Evolutionary conservation across 2,888 invertebrate species (phyloP).

Genomic region (Drosophila leonis): DNA sequence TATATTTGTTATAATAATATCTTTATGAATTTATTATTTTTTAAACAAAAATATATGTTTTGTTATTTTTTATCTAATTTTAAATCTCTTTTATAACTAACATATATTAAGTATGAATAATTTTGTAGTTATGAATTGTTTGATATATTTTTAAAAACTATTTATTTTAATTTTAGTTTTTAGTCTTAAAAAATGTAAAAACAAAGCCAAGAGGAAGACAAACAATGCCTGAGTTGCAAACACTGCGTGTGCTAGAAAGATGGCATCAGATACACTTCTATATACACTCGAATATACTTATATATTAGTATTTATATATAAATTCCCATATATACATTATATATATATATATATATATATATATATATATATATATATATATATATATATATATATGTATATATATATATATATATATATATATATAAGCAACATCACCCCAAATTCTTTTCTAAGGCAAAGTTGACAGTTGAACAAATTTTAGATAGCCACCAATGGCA

Average conservation of each 20-base stretch:
- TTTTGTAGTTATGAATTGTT: too few species aligned
- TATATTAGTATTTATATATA: not conserved
- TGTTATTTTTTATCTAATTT: too few species aligned
- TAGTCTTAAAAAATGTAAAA: not conserved
- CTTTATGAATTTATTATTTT: too few species aligned
- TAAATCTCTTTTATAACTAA: too few species aligned
- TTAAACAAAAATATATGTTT: too few species aligned
- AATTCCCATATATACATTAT: not conserved
- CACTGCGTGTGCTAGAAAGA: not conserved
- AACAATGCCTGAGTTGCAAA: not conserved
- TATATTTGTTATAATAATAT: too few species aligned
- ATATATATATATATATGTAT: not conserved
- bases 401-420: not conserved
- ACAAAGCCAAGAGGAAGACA: not conserved
- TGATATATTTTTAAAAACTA: not conserved
- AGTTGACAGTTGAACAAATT: conserved; percentile 59
- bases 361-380: conserved; percentile 14
- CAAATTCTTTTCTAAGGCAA: conserved; percentile 34
- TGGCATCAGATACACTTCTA: not conserved
- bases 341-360: not conserved
- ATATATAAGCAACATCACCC: conserved; percentile 15
- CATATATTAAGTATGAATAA: too few species aligned
- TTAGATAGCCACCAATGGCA: conserved; percentile 32
- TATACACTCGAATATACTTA: conserved; percentile 1
- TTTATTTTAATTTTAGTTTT: not conserved